phyloP scores from a whole-genome alignment of 2,797 vertebrate genomes.

The Xiphophorus birchmanni region DNA sequence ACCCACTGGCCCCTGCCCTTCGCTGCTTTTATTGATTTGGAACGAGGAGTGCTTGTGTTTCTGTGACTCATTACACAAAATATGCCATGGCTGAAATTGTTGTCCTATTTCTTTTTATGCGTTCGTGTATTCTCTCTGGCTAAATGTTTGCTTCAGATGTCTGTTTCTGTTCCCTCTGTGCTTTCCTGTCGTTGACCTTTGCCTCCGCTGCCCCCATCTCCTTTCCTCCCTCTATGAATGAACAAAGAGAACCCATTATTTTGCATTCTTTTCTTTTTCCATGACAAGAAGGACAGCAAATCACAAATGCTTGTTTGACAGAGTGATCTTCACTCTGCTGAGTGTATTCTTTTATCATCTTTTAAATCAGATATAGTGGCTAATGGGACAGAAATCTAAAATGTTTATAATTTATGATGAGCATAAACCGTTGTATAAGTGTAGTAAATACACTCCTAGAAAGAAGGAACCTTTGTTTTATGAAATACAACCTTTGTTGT shows the following conservation, averaged over 20 bases:
- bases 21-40: conserved; percentile 48
- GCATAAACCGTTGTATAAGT: neutral
- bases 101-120: neutral
- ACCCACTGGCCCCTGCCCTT: conserved; percentile 52
- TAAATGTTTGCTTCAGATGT: conserved; percentile 6
- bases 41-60: conserved; percentile 17
- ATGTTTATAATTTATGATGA: neutral
- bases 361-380: neutral
- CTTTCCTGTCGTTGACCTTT: conserved; percentile 16
- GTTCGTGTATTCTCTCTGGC: conserved; percentile 3
- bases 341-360: neutral
- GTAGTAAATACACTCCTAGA: neutral
- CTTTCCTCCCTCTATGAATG: conserved; percentile 17
- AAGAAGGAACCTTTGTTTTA: neutral
- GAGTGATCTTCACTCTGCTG: neutral
- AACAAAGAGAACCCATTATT: conserved; percentile 29
- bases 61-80: conserved; percentile 13
- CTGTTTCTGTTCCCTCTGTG: conserved; percentile 13
- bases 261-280: conserved; percentile 18
- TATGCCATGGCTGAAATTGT: conserved; percentile 6
- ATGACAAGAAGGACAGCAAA: conserved; percentile 11
- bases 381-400: neutral
- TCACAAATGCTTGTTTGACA: conserved; percentile 1
- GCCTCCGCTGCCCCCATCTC: conserved; percentile 3
- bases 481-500: conserved; percentile 1